Base-by-base conservation (phyloP, 2,113 vertebrate genomes). In the Macheiramphus alcinus region DNA sequence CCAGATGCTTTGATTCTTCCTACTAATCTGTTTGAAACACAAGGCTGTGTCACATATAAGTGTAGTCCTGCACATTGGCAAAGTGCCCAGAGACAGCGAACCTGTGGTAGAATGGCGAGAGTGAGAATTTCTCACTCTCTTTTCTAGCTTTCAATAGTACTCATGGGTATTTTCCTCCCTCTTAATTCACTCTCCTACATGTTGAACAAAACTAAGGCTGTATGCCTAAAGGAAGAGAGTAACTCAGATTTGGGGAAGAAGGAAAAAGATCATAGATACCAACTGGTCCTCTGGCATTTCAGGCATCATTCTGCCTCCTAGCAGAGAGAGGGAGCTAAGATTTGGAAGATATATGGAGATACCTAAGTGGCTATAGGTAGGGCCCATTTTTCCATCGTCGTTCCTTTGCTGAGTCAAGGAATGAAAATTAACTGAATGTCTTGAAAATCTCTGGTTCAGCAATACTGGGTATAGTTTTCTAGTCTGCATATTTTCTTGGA, bases 1-100 rank as follows among this genome's bases (percentile, higher is more conserved):
- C 89, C 94, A 97, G 95, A 95, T 96, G 94, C 89, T 97, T 97
- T 94, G 83, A 79, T 95, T 89, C 89, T 91, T 89, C 76, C 52
- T 43, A 72, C 93, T 94, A 89, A 93, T 92, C 65, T 80, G 68
- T 95, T 91, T 88, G 86, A 94, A 93, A 80, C 74, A 94, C 71
- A 83, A 90, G 74, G 43, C 89, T 95, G 1, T 31, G 23, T 53
- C 78, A 91, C 42, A 31, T 55, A 0, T 16, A 91, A 83, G 84
- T 87, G 62, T 62, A 53, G 75, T 65, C 78, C 66, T 94, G 81
- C 26, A 80, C 9, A 0, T 8, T 94, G 84, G 95, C 91, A 86
- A 73, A 50, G 62, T n/a, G 70, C 93, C 92, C 62, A 88, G 78
- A 73, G 38, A 58, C 19, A 76, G 27, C 2, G 1, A 84, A 89